Evolutionary conservation across 2,888 invertebrate species (phyloP).

Genomic region (Pimpla rufipes): DNA sequence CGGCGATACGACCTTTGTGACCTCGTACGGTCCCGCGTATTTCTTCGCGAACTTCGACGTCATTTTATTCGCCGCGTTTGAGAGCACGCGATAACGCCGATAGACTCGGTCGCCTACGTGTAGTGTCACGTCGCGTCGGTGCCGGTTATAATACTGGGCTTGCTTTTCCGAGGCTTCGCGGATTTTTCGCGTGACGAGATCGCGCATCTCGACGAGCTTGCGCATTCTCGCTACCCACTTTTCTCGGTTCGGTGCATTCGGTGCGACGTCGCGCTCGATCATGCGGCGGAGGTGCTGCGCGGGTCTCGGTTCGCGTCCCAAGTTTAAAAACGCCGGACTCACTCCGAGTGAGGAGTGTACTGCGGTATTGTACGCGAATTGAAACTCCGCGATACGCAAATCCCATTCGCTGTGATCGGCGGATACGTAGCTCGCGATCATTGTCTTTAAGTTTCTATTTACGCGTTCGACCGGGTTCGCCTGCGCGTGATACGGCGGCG

Average conservation of each 20-base stretch:
- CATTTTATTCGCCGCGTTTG: slow-evolving; percentile 60
- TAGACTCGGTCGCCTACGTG: slow-evolving; percentile 22
- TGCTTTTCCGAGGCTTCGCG: slow-evolving; percentile 38
- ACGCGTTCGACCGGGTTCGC: not conserved
- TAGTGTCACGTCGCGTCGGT: slow-evolving; percentile 1
- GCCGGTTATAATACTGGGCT: slow-evolving; percentile 38
- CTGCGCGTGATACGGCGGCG: not conserved
- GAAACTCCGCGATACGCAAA: not conserved
- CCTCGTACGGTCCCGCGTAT: too few relatives aligned
- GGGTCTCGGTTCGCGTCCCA: not conserved
- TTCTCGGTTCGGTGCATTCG: not conserved
- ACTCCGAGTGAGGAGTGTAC: not conserved
- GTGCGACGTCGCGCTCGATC: not conserved
- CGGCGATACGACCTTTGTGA: not conserved
- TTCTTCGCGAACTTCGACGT: too few relatives aligned
- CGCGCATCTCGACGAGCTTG: too few relatives aligned
- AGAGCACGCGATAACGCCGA: slow-evolving; percentile 51
- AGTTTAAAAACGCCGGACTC: not conserved
- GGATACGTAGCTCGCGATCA: too few relatives aligned
- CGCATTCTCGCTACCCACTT: too few relatives aligned
- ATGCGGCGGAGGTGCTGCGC: too few relatives aligned
- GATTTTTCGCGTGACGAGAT: too few relatives aligned
- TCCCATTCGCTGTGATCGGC: not conserved
- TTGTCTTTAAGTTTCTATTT: too few relatives aligned
- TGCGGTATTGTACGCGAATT: too few relatives aligned